phyloP scores from a whole-genome alignment of 2,113 vertebrate genomes.

The Alethe castanea region DNA sequence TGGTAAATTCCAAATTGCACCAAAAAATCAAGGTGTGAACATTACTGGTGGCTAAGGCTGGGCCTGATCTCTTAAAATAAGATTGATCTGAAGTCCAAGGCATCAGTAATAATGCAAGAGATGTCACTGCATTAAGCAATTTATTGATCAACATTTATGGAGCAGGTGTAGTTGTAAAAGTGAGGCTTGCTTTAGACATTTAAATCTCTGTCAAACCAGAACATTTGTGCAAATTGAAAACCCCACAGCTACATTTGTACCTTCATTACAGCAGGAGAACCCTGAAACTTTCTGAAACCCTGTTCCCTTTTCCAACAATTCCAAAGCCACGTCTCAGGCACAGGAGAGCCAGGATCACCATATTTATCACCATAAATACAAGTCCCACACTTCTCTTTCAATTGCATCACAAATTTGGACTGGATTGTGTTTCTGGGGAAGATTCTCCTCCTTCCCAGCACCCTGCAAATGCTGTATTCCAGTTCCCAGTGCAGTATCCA shows the following conservation, averaged over 20 bases:
- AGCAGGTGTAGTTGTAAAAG: background rate
- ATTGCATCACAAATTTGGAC: background rate
- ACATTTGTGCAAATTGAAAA: background rate
- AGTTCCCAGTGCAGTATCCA: constrained; percentile 10
- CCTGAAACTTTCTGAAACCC: background rate
- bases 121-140: background rate
- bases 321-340: background rate
- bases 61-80: background rate
- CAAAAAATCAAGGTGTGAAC: background rate
- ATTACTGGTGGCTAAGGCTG: background rate
- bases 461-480: background rate
- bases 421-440: background rate
- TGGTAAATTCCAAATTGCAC: background rate
- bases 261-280: background rate
- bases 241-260: background rate
- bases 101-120: background rate
- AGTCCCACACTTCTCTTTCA: background rate
- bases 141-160: background rate
- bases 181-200: background rate
- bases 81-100: background rate
- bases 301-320: background rate
- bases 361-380: background rate
- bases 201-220: background rate
- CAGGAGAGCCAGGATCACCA: background rate
- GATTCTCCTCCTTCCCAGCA: background rate